Base-by-base conservation (phyloP, 2,113 vertebrate species). In the Pseudolaguvia tuberculata region DNA sequence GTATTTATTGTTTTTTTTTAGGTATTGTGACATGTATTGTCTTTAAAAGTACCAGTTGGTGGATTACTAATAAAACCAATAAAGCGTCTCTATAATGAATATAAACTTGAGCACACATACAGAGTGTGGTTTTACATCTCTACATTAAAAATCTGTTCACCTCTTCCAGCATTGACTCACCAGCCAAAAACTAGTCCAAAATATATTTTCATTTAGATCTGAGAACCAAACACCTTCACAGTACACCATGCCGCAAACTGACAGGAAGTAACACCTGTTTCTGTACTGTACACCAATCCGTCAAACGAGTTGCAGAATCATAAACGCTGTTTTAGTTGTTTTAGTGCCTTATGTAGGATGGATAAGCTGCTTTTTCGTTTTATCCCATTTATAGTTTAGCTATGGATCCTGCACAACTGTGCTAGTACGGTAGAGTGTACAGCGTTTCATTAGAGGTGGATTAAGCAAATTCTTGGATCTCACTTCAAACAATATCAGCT, bases 251-350 rank as follows among this genome's bases (percentile, higher is more conserved):
- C 70, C 10, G 20, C 45, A 4, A 21, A 61, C 70, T 59, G 57
- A 51, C 56, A 61, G 56, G 42, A 72, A 29, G 45, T 29, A 29
- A 29, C 56, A 50, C 57, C 56, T 61, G 70, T 59, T 72, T 27
- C 31, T 39, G 29, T n/a, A n/a, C n/a, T n/a, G n/a, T n/a, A n/a
- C n/a, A n/a, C n/a, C n/a, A n/a, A n/a, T n/a, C n/a, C n/a, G n/a
- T n/a, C n/a, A n/a, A n/a, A n/a, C n/a, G n/a, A n/a, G n/a, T n/a
- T n/a, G n/a, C n/a, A n/a, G n/a, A 35, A 59, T 59, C 27, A 2
- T 58, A 58, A 59, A 35, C 4, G 15, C 31, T 20, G 17, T 29
- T 61, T 23, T 21, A 42, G 35, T 13, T 4, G 42, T 63, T 14
- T 14, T n/a, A 63, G 13, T 45, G n/a, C 35, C 35, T 13, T 23